Conservation (phyloP, 2,888 invertebrate genomes). For the Cephus pygmeus region DNA sequence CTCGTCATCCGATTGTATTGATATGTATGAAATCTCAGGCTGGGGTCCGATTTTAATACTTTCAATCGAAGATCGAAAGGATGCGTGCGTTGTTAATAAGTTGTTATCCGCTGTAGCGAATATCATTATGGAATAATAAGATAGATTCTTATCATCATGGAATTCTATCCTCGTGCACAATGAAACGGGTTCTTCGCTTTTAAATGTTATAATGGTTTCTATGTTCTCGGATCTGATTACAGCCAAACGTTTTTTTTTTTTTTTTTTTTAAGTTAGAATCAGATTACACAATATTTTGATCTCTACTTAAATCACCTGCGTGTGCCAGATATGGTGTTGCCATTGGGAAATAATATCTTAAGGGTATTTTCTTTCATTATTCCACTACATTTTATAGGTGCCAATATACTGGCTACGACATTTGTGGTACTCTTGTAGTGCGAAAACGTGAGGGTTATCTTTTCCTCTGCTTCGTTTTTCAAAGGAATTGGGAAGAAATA, state of each 20-base stretch:
- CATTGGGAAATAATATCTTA: constrained; percentile 31
- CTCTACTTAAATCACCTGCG: constrained; percentile 8
- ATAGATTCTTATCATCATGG: constrained; percentile 25
- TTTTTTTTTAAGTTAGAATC: background rate
- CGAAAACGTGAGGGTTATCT: constrained; percentile 33
- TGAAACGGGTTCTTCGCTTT: constrained; percentile 34
- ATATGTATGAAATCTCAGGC: background rate
- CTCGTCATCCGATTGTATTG: background rate
- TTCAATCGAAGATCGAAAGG: constrained; percentile 20
- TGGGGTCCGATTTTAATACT: background rate
- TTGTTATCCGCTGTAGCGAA: constrained; percentile 55
- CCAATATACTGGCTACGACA: constrained; percentile 29
- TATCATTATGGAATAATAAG: constrained; percentile 29
- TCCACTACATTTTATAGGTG: constrained; percentile 28
- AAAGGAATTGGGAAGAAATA: constrained; percentile 58
- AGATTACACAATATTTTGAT: background rate
- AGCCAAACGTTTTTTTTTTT: background rate
- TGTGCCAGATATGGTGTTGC: constrained; percentile 18
- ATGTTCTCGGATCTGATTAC: constrained; percentile 25
- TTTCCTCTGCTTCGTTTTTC: constrained; percentile 33
- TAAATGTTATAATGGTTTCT: constrained; percentile 28
- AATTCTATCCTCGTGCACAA: constrained; percentile 39
- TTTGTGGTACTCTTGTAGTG: constrained; percentile 29
- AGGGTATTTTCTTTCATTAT: constrained; percentile 29
- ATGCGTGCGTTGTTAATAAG: constrained; percentile 54